Conservation (phyloP, 2,113 vertebrate species). For the Oostethus manadensis region DNA sequence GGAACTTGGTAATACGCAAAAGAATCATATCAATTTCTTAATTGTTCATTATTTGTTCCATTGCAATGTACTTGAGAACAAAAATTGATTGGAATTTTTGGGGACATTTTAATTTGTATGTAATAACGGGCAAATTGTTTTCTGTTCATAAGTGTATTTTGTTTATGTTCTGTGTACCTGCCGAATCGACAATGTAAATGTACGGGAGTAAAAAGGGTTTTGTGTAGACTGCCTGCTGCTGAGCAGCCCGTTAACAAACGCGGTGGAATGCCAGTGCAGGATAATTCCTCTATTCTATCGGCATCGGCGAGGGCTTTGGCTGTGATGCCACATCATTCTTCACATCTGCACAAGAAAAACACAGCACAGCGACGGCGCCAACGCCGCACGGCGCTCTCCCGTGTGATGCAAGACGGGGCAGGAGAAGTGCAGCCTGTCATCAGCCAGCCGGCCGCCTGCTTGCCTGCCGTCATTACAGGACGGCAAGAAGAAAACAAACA, state of each 20-base stretch:
- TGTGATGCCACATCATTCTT: background rate
- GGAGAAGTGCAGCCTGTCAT: constrained; percentile 1
- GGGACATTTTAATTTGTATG: no score
- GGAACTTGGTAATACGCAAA: no score
- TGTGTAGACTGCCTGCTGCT: background rate
- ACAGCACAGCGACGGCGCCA: background rate
- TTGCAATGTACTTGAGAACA: no score
- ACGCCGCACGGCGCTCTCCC: background rate
- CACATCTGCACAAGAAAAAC: background rate
- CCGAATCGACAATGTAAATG: no score
- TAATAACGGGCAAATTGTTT: no score
- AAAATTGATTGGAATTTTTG: no score
- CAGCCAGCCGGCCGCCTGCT: background rate
- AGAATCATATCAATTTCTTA: no score
- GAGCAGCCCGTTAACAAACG: background rate
- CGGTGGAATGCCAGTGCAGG: background rate
- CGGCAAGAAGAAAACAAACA: background rate
- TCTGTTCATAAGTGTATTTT: no score
- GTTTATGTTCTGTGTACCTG: no score
- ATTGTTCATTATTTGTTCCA: no score
- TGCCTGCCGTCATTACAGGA: background rate
- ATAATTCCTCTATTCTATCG: no score
- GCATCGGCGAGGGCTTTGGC: background rate
- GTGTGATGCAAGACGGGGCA: background rate
- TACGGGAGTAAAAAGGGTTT: no score